Conservation (phyloP, 2,113 vertebrate genomes). For the Apteryx mantelli region DNA sequence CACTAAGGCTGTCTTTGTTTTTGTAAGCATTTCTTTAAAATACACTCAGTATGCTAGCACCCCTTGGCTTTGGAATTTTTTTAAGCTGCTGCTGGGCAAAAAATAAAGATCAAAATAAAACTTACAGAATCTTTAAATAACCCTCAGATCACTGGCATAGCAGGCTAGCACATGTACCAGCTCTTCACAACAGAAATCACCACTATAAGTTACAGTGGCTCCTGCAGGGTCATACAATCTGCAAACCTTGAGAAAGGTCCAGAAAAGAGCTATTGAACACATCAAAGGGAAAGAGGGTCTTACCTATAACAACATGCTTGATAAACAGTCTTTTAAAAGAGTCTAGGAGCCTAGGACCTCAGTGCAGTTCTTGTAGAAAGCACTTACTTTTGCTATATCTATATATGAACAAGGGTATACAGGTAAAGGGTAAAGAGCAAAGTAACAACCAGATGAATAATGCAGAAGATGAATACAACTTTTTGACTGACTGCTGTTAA, state of each 20-base stretch:
- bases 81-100: background rate
- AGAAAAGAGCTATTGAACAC: background rate
- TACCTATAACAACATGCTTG: background rate
- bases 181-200: background rate
- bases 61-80: background rate
- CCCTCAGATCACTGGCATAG: background rate
- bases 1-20: slow-evolving; percentile 2
- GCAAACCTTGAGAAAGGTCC: background rate
- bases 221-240: background rate
- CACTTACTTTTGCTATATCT: background rate
- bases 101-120: background rate
- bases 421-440: background rate
- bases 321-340: background rate
- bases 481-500: slow-evolving; percentile 13
- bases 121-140: background rate
- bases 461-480: background rate
- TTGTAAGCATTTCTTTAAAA: slow-evolving; percentile 12
- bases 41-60: background rate
- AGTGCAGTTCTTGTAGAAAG: background rate
- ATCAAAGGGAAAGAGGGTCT: background rate
- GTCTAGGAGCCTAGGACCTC: background rate
- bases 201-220: background rate
- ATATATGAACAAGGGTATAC: background rate
- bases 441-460: background rate
- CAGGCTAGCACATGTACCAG: background rate